Conservation (phyloP, 2,888 invertebrate genomes). For the Candidula unifasciata region DNA sequence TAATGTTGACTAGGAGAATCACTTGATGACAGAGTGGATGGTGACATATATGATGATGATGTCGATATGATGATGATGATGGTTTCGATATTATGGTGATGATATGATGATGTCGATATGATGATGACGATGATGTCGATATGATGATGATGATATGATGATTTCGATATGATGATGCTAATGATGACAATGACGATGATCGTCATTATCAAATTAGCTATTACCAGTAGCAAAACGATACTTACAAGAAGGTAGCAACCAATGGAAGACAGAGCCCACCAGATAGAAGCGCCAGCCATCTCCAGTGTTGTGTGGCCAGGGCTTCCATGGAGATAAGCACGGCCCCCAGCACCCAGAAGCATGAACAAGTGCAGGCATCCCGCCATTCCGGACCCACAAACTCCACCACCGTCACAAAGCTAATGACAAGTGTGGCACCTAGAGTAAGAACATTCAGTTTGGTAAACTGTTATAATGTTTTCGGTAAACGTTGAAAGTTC, state of each 20-base stretch:
- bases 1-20: too few relatives aligned
- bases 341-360: conserved; percentile 67
- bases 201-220: not conserved
- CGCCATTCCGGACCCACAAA: conserved; percentile 67
- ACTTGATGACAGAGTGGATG: too few relatives aligned
- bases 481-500: too few relatives aligned
- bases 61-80: not conserved
- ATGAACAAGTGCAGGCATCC: conserved; percentile 65
- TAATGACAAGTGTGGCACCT: conserved; percentile 65
- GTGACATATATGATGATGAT: too few relatives aligned
- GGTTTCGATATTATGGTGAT: not conserved
- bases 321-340: conserved; percentile 65
- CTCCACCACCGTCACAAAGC: conserved; percentile 65
- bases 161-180: not conserved
- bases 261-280: conserved; percentile 54
- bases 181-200: not conserved
- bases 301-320: conserved; percentile 63
- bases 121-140: not conserved
- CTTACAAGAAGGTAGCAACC: conserved; percentile 67
- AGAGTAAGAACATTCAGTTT: conserved; percentile 20
- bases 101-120: not conserved
- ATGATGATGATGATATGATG: not conserved
- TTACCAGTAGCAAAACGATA: not conserved
- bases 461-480: too few relatives aligned
- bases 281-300: conserved; percentile 55